A percentile compares a stretch with the other conserved stretches of the same genome.
phyloP scores from a whole-genome alignment of 2,888 invertebrate genomes.

The Horisme vitalbata region DNA sequence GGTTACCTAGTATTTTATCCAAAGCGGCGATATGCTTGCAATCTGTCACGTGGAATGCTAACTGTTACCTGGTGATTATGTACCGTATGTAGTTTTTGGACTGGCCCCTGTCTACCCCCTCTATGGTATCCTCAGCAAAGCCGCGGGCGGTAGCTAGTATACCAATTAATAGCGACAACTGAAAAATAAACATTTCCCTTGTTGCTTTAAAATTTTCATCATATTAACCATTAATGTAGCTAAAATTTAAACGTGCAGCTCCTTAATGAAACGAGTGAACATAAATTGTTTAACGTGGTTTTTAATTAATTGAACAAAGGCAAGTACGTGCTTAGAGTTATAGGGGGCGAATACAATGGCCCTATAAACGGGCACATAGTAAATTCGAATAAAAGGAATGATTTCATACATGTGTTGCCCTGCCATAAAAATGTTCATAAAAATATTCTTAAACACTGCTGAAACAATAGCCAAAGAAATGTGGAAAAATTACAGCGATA shows the following conservation, averaged over 20 bases:
- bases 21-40: too few relatives aligned
- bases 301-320: constrained; percentile 35
- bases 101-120: too few relatives aligned
- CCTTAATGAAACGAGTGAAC: constrained; percentile 29
- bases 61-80: too few relatives aligned
- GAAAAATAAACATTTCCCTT: neutral
- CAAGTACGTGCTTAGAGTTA: constrained; percentile 27
- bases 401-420: constrained; percentile 47
- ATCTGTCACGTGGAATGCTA: too few relatives aligned
- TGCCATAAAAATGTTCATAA: constrained; percentile 50
- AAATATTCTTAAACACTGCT: constrained; percentile 45
- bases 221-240: constrained; percentile 22
- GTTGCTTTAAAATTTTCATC: neutral
- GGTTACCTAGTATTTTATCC: too few relatives aligned
- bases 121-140: too few relatives aligned
- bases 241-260: constrained; percentile 19
- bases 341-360: constrained; percentile 31
- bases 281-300: constrained; percentile 31
- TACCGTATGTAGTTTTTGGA: too few relatives aligned
- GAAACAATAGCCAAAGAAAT: constrained; percentile 49
- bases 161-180: too few relatives aligned
- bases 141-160: too few relatives aligned
- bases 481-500: constrained; percentile 55
- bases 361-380: constrained; percentile 37
- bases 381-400: constrained; percentile 45